A percentile compares a stretch with the other conserved stretches of the same genome.
Conservation (phyloP, 2,113 vertebrate genomes). For the Baryphthengus martii region DNA sequence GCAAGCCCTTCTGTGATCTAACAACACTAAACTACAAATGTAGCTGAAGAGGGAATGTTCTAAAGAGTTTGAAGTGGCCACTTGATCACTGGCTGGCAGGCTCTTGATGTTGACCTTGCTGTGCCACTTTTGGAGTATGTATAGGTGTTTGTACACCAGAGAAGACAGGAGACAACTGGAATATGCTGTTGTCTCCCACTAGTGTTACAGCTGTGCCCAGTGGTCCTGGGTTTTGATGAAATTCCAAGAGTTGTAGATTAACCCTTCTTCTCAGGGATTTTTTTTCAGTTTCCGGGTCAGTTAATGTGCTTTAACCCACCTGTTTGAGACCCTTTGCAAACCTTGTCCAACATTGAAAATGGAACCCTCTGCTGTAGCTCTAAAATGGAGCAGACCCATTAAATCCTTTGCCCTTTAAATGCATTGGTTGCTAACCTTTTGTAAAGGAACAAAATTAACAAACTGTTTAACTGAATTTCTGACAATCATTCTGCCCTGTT, state of each 20-base stretch:
- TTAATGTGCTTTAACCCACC: not conserved
- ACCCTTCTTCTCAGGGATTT: not conserved
- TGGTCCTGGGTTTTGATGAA: not conserved
- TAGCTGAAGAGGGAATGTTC: not conserved
- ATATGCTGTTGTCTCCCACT: not conserved
- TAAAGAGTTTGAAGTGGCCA: not conserved
- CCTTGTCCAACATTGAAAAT: not conserved
- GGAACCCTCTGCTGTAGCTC: not conserved
- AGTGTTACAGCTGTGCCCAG: not conserved
- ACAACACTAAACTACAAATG: accelerated
- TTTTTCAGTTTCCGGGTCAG: not conserved
- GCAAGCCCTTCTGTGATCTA: not conserved
- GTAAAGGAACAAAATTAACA: slow-evolving; percentile 37
- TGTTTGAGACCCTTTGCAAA: not conserved
- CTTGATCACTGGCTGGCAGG: not conserved
- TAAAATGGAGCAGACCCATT: slow-evolving; percentile 6
- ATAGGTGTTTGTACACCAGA: not conserved
- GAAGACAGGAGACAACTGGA: not conserved
- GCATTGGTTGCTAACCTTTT: slow-evolving; percentile 1
- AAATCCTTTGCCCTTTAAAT: slow-evolving; percentile 8
- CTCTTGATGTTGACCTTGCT: not conserved
- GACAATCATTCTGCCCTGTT: not conserved
- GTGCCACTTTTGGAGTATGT: not conserved
- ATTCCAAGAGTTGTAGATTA: not conserved
- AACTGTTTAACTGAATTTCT: slow-evolving; percentile 41